Evolutionary conservation across 2,888 invertebrate species (phyloP).

Genomic region (Acronicta alni): DNA sequence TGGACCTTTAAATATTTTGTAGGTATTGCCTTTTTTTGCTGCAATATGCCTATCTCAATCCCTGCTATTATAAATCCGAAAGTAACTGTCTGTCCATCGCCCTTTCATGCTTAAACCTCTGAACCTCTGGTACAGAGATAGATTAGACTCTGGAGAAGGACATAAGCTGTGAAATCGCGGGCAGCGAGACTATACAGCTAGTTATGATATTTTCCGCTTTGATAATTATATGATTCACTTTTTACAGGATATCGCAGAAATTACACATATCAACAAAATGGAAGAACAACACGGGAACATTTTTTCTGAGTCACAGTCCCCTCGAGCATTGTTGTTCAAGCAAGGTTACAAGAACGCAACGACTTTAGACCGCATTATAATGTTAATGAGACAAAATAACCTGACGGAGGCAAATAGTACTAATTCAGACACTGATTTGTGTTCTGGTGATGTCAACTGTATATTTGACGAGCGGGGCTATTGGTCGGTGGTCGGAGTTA

Average conservation of each 20-base stretch:
- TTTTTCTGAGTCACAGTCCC: slow-evolving; percentile 78
- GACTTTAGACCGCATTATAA: slow-evolving; percentile 73
- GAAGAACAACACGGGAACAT: slow-evolving; percentile 73
- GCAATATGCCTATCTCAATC: too few relatives aligned
- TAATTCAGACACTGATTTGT: slow-evolving; percentile 62
- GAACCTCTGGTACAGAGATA: too few relatives aligned
- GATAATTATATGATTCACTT: neutral
- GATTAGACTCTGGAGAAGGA: too few relatives aligned
- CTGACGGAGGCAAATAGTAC: slow-evolving; percentile 70
- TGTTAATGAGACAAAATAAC: slow-evolving; percentile 82
- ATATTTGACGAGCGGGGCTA: slow-evolving; percentile 70
- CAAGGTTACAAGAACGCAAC: slow-evolving; percentile 79
- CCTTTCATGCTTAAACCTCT: too few relatives aligned
- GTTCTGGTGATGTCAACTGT: slow-evolving; percentile 68
- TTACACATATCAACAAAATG: slow-evolving; percentile 76
- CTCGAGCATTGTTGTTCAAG: slow-evolving; percentile 77
- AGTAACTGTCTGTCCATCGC: too few relatives aligned
- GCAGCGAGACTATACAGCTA: too few relatives aligned
- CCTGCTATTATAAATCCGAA: too few relatives aligned
- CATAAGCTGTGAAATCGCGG: too few relatives aligned
- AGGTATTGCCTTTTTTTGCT: too few relatives aligned
- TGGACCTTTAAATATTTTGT: too few relatives aligned
- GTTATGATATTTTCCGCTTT: neutral
- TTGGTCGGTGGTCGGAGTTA: slow-evolving; percentile 76
- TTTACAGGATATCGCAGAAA: slow-evolving; percentile 79